A percentile compares a stretch with the other conserved stretches of the same genome.
phyloP scores from a whole-genome alignment of 2,888 invertebrate species.

The Leptopterna dolabrata region DNA sequence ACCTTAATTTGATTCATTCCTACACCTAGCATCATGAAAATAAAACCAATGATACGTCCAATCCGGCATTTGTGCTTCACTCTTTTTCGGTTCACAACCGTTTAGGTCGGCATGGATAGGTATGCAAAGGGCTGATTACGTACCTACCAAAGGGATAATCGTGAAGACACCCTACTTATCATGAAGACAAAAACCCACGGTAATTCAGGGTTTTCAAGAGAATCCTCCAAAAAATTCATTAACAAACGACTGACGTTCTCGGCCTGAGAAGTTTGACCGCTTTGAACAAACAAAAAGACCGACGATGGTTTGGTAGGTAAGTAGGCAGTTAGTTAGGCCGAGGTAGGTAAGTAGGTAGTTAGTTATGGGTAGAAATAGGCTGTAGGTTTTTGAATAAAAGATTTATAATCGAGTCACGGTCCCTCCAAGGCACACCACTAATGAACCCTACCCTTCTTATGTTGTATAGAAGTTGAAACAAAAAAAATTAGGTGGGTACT shows the following conservation, averaged over 20 bases:
- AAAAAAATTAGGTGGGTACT: neutral
- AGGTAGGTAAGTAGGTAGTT: conserved; percentile 24
- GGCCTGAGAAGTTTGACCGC: neutral
- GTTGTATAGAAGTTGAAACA: neutral
- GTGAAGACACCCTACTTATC: too few relatives aligned
- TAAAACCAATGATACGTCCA: too few relatives aligned
- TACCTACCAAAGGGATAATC: too few relatives aligned
- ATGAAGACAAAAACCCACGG: too few relatives aligned
- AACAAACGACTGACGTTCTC: neutral
- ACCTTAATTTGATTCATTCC: too few relatives aligned
- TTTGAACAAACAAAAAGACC: neutral
- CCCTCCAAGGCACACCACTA: conserved; percentile 11
- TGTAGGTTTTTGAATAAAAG: conserved; percentile 26
- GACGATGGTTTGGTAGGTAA: neutral
- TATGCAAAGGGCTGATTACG: too few relatives aligned
- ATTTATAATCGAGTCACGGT: conserved; percentile 29
- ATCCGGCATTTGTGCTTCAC: too few relatives aligned
- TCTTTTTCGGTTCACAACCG: too few relatives aligned
- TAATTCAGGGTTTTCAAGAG: too few relatives aligned
- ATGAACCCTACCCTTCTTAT: neutral
- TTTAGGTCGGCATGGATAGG: too few relatives aligned
- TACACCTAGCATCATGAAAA: too few relatives aligned
- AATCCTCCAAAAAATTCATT: too few relatives aligned
- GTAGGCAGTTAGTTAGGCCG: neutral
- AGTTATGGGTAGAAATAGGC: conserved; percentile 28